Evolutionary conservation across 2,888 invertebrate genomes (phyloP), one percentile per base, ranked within the genome.

Genomic region (Eucera pruinosa): DNA sequence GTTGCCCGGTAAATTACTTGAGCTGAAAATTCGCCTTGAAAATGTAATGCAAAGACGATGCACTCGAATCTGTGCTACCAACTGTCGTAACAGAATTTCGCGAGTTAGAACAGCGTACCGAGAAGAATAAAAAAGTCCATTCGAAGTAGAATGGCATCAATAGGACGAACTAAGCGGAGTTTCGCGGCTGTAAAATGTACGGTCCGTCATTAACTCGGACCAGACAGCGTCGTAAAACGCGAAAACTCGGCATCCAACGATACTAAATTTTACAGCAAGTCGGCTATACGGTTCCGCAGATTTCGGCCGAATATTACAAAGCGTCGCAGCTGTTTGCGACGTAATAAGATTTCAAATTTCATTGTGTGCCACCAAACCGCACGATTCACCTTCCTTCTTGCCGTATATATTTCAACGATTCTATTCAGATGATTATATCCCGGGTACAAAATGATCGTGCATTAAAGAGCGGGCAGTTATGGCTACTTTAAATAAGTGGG

Each of bases 401-500:
- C n/a, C n/a, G n/a, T n/a, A n/a, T 33, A 13, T 33, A 50, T 50
- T 9, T n/a, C 41, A 15, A 15, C 41, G 15, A 41, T 41, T 15
- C 6, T 45, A 20, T 20, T 7, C 45, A 7, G 7, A 45, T 20
- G n/a, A 52, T 50, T 50, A 15, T n/a, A 50, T n/a, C 9, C 50
- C n/a, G 3, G 30, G 7, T n/a, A n/a, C 2, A 11, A 30, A 52
- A 52, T 30, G 27, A 52, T 52, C n/a, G 9, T 30, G 4, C 20
- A 9, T 25, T 33, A 23, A 15, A n/a, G 23, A 25, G 15, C 15
- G 4, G 27, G 23, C 27, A n/a, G 41, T 61, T 18, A 43, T 41
- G 43, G 48, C 39, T n/a, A 61, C 36, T 72, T 43, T 27, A 43
- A 23, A n/a, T n/a, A n/a, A 27, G 11, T 13, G 30, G 39, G 57